Conservation (phyloP, 2,888 invertebrate species). For the Rotaria sp. region DNA sequence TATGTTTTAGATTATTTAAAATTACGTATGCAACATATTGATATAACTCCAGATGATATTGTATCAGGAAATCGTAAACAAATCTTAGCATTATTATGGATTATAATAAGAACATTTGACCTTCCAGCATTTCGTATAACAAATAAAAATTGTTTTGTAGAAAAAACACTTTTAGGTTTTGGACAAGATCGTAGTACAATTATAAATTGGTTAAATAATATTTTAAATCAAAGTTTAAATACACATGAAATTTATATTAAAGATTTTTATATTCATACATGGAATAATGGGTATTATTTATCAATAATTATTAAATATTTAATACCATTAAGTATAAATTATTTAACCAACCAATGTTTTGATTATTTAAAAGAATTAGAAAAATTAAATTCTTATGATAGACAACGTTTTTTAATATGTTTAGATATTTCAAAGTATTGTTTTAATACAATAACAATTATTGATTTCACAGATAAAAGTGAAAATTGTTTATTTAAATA, state of each 20-base stretch:
- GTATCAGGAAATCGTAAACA: background rate
- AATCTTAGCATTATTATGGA: background rate
- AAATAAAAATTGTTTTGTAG: background rate
- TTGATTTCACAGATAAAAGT: background rate
- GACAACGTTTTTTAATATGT: background rate
- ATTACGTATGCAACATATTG: background rate
- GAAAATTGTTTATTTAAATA: constrained; percentile 11
- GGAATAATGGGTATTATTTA: constrained; percentile 26
- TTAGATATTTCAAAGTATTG: background rate
- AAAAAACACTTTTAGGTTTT: background rate
- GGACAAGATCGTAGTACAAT: background rate
- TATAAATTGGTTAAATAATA: constrained; percentile 6
- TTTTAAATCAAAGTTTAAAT: background rate
- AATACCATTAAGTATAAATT: constrained; percentile 2
- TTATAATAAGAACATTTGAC: constrained; percentile 1
- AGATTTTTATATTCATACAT: constrained; percentile 8
- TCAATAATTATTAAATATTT: background rate
- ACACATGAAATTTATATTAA: background rate
- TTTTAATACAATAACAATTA: background rate
- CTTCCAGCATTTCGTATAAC: background rate
- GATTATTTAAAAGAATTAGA: background rate
- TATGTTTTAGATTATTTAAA: constrained; percentile 22
- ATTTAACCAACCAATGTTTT: background rate
- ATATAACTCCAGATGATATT: background rate
- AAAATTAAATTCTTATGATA: background rate